phyloP scores from a whole-genome alignment of 2,113 vertebrate species.

The Malurus alboscapulatus region DNA sequence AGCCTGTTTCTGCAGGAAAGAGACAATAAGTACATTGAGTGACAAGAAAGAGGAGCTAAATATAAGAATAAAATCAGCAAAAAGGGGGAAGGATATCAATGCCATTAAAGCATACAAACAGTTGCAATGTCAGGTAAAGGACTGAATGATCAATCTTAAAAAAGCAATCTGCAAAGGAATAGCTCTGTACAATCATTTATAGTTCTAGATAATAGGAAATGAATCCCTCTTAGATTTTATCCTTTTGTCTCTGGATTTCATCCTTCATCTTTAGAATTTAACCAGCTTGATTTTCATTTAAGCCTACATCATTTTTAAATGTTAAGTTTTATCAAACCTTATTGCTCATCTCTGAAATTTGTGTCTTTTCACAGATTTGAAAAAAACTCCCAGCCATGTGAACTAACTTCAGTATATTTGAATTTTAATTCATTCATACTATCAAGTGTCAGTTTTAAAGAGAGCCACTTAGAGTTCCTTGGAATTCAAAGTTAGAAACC shows the following conservation, averaged over 20 bases:
- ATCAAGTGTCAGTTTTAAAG: background rate
- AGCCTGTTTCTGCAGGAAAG: background rate
- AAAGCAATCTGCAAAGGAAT: background rate
- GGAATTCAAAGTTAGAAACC: background rate
- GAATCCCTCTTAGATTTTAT: background rate
- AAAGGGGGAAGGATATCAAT: background rate
- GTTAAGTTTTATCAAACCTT: background rate
- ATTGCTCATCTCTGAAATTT: background rate
- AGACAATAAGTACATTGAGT: background rate
- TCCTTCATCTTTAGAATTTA: background rate
- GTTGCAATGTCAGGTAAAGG: background rate
- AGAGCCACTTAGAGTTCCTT: background rate
- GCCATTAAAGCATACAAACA: background rate
- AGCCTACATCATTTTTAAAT: accelerated
- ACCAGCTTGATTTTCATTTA: background rate
- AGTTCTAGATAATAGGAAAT: background rate
- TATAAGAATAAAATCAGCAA: background rate
- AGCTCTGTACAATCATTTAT: background rate
- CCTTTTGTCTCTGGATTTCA: background rate
- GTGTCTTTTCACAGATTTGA: background rate
- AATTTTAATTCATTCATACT: background rate
- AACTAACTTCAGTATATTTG: background rate
- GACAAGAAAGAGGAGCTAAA: background rate
- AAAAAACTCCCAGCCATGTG: background rate
- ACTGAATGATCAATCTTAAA: background rate